Base-by-base conservation (phyloP, 2,888 invertebrate species). In the Hylaea fasciaria region DNA sequence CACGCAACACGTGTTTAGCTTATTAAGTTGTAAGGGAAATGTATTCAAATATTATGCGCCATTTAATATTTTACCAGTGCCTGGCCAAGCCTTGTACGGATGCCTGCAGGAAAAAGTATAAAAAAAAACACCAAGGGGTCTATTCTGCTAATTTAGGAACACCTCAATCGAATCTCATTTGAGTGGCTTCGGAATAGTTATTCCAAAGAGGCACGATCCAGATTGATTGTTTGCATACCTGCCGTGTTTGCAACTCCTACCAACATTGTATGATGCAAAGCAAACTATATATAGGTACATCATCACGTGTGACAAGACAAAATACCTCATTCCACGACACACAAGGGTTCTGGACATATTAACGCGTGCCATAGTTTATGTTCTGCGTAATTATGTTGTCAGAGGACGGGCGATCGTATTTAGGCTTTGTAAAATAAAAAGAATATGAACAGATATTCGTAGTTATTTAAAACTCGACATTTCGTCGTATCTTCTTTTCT, bases 1-100 rank as follows among this genome's bases (percentile, higher is more conserved):
- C 68, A 64, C 65, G 66, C 70, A 64, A 66, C 11, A 45, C 14
- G 29, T 22, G 53, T 53, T 57, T n/a, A 43, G 32, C 48, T 43
- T n/a, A 57, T 35, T 37, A 49, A 56, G 39, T 50, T 57, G 57
- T 52, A 52, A 29, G 29, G 58, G 52, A 58, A 52, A 44, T 58
- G 32, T 53, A 39, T 45, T 28, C 0, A 40, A 47, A 13, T 29
- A 10, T 29, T 48, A 49, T 48, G 48, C 41, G 52, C 35, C 32
- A 41, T 29, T 44, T n/a, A 17, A 43, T 12, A 1, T 37, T 37
- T 12, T 37, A n/a, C 9, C 11, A 35, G 35, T 39, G n/a, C 39
- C 39, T n/a, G n/a, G 39, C 2, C 39, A 12, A 12, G 39, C 39
- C 39, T 39, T 39, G 39, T 5, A 39, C 39, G 39, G n/a, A 12